A percentile compares a stretch with the other conserved stretches of the same genome.
Conservation (phyloP, 2,113 vertebrate species). For the Oryzias melastigma region DNA sequence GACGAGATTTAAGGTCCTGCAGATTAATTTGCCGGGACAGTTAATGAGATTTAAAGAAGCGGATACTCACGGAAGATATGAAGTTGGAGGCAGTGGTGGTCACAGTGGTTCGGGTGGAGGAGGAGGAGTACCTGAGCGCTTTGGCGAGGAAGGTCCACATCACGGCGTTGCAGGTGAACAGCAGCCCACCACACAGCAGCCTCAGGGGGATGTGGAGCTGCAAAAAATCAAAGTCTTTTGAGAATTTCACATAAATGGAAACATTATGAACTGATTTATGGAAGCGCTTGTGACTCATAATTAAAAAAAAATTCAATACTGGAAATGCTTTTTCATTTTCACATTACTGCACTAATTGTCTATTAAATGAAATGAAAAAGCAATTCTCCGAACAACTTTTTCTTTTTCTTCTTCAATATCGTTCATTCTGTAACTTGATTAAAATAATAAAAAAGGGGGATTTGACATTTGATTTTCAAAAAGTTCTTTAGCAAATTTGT, state of each 20-base stretch:
- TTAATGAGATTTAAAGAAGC: not conserved
- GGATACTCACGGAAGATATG: constrained; percentile 86
- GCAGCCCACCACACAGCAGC: constrained; percentile 76
- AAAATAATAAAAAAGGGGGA: too few relatives aligned
- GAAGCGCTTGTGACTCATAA: too few relatives aligned
- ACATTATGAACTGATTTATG: not conserved
- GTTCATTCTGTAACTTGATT: too few relatives aligned
- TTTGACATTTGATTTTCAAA: too few relatives aligned
- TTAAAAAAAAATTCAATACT: too few relatives aligned
- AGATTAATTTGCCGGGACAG: constrained; percentile 16
- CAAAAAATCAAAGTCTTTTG: not conserved
- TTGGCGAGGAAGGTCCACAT: constrained; percentile 95
- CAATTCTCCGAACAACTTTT: too few relatives aligned
- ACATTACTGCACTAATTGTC: too few relatives aligned
- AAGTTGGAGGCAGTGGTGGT: constrained; percentile 91
- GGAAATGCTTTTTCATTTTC: too few relatives aligned
- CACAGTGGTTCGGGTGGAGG: constrained; percentile 87
- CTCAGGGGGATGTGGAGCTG: constrained; percentile 82
- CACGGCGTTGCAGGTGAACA: constrained; percentile 84
- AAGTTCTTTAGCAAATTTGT: too few relatives aligned
- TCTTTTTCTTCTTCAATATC: too few relatives aligned
- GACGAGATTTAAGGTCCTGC: constrained; percentile 14
- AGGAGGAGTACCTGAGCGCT: constrained; percentile 89
- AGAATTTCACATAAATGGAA: not conserved
- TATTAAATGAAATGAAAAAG: too few relatives aligned